Conservation (phyloP, 2,888 invertebrate genomes). For the Netelia fuscicornis region DNA sequence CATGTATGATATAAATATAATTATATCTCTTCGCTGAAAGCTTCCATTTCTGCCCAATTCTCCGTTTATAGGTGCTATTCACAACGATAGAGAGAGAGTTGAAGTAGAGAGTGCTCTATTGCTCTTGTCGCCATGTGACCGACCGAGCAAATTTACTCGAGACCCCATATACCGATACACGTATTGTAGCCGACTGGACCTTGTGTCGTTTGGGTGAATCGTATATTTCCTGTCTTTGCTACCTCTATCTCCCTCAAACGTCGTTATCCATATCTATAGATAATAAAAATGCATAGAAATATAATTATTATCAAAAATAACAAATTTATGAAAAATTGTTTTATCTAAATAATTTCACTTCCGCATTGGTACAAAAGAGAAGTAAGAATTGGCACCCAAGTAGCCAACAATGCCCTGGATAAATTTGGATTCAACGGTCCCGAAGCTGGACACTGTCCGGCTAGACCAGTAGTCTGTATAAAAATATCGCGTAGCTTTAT, state of each 20-base stretch:
- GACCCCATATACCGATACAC: background rate
- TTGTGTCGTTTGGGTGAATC: no score
- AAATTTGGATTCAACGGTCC: background rate
- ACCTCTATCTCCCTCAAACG: no score
- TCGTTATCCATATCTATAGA: no score
- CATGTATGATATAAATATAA: background rate
- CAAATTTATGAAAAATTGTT: no score
- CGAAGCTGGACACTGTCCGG: slow-evolving; percentile 42
- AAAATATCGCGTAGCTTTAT: background rate
- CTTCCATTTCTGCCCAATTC: slow-evolving; percentile 72
- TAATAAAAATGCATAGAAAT: no score
- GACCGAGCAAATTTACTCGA: background rate
- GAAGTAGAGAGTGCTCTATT: background rate
- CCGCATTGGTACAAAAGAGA: no score
- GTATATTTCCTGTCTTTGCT: no score
- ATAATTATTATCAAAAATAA: no score
- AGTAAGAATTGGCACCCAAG: no score
- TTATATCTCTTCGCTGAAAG: slow-evolving; percentile 45
- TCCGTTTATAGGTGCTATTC: slow-evolving; percentile 37
- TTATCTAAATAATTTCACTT: no score
- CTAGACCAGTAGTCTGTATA: background rate
- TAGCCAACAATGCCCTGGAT: background rate
- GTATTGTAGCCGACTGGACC: background rate
- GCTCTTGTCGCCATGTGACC: background rate
- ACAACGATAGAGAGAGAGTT: slow-evolving; percentile 13